These are phyloP conservation scores for Nymphicus hollandicus DNA, from an alignment of 2,113 vertebrate genomes.

Conservation along the genomic window DNA sequence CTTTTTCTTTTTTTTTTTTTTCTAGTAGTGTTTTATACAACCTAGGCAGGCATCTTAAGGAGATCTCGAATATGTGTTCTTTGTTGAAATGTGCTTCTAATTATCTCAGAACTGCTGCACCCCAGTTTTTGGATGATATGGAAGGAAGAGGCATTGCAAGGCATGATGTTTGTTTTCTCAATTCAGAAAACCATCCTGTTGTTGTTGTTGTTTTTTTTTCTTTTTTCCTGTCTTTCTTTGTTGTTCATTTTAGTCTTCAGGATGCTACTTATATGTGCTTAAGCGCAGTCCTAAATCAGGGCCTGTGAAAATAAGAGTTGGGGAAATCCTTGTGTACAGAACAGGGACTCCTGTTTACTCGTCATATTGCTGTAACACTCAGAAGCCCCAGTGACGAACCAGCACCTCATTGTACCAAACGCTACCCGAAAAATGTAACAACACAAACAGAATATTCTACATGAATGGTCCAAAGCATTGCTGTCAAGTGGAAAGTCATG, in stretches of 20 bases:
- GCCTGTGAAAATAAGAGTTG: neutral
- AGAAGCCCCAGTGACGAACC: neutral
- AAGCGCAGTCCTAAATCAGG: neutral
- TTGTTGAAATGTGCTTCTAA: slow-evolving; percentile 79
- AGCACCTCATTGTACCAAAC: neutral
- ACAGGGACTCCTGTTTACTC: neutral
- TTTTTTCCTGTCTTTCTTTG: neutral
- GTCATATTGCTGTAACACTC: neutral
- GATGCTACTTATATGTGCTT: neutral
- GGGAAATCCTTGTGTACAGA: neutral
- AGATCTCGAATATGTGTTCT: slow-evolving; percentile 65
- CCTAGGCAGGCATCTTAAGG: slow-evolving; percentile 59
- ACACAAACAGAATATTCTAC: neutral
- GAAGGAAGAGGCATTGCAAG: slow-evolving; percentile 46
- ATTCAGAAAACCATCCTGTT: neutral
- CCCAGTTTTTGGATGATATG: slow-evolving; percentile 34
- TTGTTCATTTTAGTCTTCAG: neutral
- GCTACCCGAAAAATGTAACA: neutral
- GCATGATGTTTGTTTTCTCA: neutral
- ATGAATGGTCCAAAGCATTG: neutral
- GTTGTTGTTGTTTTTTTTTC: neutral
- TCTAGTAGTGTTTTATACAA: slow-evolving; percentile 48
- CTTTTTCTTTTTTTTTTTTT: slow-evolving; percentile 47
- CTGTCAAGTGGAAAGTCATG: neutral
- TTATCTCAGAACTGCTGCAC: slow-evolving; percentile 66